Conservation (phyloP, 2,888 invertebrate species). For the Griposia aprilina region DNA sequence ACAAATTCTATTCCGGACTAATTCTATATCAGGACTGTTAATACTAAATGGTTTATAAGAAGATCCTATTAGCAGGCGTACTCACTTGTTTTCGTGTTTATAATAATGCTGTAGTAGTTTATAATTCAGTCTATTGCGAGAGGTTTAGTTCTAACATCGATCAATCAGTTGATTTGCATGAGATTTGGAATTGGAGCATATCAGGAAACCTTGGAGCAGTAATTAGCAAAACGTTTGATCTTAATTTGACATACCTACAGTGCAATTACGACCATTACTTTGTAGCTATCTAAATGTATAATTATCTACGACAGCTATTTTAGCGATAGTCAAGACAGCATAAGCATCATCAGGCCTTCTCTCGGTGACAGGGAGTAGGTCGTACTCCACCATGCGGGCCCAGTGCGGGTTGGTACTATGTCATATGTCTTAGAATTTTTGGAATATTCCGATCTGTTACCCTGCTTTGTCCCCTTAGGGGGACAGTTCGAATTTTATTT, state of each 20-base stretch:
- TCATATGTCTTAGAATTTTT: too few relatives aligned
- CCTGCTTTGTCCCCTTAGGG: too few relatives aligned
- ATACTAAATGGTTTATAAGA: neutral
- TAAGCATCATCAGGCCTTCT: too few relatives aligned
- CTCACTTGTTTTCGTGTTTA: conserved; percentile 13
- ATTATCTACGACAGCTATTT: neutral
- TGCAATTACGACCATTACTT: neutral
- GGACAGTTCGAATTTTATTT: too few relatives aligned
- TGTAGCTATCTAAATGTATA: neutral
- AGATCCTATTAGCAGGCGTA: neutral
- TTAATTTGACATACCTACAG: conserved; percentile 6
- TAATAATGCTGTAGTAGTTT: conserved; percentile 16
- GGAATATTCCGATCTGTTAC: too few relatives aligned
- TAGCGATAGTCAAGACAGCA: neutral
- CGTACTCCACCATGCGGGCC: too few relatives aligned
- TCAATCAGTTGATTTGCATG: conserved; percentile 25
- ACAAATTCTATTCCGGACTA: neutral
- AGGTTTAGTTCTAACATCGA: conserved; percentile 5
- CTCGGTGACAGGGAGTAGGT: too few relatives aligned
- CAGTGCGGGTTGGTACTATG: too few relatives aligned
- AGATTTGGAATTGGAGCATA: neutral
- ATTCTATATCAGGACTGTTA: neutral
- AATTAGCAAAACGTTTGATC: conserved; percentile 29
- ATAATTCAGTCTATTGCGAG: conserved; percentile 26
- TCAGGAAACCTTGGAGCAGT: neutral